These are phyloP conservation scores for Leptinotarsa tumamoca DNA, from an alignment of 2,888 invertebrate genomes.

Conservation along the genomic window DNA sequence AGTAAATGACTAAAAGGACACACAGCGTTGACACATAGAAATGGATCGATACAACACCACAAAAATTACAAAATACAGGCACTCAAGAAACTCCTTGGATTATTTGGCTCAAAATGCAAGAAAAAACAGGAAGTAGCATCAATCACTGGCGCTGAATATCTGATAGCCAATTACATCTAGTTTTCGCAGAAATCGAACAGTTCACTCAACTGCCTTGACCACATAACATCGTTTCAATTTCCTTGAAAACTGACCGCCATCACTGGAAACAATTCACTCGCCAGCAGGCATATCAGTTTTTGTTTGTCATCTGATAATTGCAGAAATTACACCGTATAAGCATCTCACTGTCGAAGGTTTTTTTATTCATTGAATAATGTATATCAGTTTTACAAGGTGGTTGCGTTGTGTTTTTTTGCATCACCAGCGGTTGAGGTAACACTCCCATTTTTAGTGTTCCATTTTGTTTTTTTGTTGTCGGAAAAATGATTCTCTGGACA, in stretches of 20 bases:
- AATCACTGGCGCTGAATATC: neutral
- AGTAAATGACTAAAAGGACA: too few species aligned
- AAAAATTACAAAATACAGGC: neutral
- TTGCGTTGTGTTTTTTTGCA: neutral
- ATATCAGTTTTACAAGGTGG: neutral
- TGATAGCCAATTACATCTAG: neutral
- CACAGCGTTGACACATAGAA: too few species aligned
- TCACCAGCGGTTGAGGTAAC: neutral
- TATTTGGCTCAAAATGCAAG: neutral
- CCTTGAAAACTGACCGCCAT: conserved; percentile 3
- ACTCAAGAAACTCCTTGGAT: neutral
- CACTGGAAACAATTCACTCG: neutral
- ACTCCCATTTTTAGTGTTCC: neutral
- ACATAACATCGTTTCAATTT: neutral
- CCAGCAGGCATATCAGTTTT: neutral
- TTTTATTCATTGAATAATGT: neutral
- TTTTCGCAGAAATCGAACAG: neutral
- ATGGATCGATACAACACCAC: too few species aligned
- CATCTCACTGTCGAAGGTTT: conserved; percentile 1
- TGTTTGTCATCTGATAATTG: conserved; percentile 8
- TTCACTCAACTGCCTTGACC: conserved; percentile 14
- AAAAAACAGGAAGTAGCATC: neutral
- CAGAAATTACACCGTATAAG: conserved; percentile 10
- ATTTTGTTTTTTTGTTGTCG: too few species aligned
- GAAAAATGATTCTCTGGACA: too few species aligned